These are phyloP conservation scores for Solenopsis invicta DNA, from an alignment of 1,140 invertebrate genomes.

Conservation along the genomic window DNA sequence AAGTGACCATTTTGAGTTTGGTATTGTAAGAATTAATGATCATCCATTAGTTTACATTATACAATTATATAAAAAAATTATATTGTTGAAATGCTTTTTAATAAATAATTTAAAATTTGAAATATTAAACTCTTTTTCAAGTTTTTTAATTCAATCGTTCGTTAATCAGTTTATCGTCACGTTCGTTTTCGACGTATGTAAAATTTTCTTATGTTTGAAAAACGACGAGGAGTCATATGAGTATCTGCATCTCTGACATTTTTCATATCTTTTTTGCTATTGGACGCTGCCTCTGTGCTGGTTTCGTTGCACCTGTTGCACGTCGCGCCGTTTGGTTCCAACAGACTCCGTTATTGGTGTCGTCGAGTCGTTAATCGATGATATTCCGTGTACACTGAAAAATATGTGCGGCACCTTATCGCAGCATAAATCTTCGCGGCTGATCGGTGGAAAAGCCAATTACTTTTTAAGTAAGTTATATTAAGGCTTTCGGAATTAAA, in stretches of 20 bases:
- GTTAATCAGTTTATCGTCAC: background rate
- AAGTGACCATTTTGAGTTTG: too few relatives aligned
- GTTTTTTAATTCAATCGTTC: background rate
- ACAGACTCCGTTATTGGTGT: constrained; percentile 43
- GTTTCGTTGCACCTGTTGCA: constrained; percentile 71
- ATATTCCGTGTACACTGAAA: constrained; percentile 26
- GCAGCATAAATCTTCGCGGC: background rate
- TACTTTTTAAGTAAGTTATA: constrained; percentile 20
- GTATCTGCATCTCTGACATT: constrained; percentile 27
- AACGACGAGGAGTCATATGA: constrained; percentile 15
- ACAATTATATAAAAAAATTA: background rate
- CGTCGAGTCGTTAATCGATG: constrained; percentile 51
- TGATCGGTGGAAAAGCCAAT: background rate
- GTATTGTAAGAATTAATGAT: too few relatives aligned
- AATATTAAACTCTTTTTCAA: background rate
- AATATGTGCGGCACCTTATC: constrained; percentile 6
- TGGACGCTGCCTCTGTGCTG: constrained; percentile 40
- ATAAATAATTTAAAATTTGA: constrained; percentile 3
- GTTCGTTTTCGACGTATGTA: background rate
- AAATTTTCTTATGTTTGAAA: constrained; percentile 19
- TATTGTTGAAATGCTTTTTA: background rate
- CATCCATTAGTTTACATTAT: too few relatives aligned
- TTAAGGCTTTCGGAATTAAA: background rate
- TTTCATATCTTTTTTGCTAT: constrained; percentile 62
- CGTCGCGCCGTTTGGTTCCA: constrained; percentile 47